These are phyloP conservation scores for Smittia sp. DNA, from an alignment of 2,888 invertebrate genomes.

Conservation along the genomic window DNA sequence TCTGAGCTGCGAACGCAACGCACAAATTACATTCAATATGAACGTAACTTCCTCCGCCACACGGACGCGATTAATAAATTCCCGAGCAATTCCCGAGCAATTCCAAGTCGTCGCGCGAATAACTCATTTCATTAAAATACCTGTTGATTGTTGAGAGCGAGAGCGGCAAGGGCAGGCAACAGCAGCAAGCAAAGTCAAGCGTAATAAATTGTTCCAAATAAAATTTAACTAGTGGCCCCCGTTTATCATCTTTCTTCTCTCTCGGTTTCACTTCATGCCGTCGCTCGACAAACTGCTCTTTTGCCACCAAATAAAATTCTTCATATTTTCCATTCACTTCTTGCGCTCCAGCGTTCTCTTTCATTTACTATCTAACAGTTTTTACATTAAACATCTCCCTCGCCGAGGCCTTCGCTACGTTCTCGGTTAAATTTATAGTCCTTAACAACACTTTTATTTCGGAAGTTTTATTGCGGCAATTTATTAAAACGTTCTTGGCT, in stretches of 20 bases:
- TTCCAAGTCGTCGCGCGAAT: neutral
- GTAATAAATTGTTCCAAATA: conserved; percentile 15
- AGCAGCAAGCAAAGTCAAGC: neutral
- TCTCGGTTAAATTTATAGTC: conserved; percentile 11
- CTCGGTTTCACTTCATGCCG: neutral
- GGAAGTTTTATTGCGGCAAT: conserved; percentile 30
- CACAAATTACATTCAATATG: neutral
- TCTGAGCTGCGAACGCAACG: too few relatives aligned
- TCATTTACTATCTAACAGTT: neutral
- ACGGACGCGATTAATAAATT: neutral
- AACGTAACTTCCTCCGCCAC: conserved; percentile 4
- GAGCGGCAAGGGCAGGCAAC: neutral
- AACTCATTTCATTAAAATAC: conserved; percentile 19
- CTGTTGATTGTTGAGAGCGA: conserved; percentile 10
- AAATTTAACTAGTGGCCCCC: conserved; percentile 14
- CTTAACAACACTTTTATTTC: conserved; percentile 12
- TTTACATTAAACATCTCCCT: neutral
- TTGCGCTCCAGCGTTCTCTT: neutral
- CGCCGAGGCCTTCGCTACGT: neutral
- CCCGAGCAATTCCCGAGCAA: neutral
- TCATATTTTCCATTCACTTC: neutral
- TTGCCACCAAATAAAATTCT: conserved; percentile 8
- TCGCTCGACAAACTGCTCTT: neutral
- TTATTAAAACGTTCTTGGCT: conserved; percentile 11
- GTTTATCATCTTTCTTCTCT: conserved; percentile 8